Evolutionary conservation across 2,797 vertebrate species (phyloP).

Genomic region (Tapirus indicus): DNA sequence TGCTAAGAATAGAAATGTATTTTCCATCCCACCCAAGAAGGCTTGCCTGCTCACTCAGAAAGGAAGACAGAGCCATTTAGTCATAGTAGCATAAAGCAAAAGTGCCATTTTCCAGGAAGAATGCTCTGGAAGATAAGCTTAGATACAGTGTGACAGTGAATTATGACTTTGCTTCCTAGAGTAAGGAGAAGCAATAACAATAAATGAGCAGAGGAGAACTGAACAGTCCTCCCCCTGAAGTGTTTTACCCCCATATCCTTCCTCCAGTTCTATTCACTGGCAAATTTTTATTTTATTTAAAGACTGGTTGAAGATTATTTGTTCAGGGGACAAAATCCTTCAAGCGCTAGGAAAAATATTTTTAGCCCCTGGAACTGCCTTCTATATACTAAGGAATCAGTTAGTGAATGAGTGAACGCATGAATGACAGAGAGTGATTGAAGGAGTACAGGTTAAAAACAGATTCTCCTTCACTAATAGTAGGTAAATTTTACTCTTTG

Average conservation of each 20-base stretch:
- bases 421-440: background rate
- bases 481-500: background rate
- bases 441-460: background rate
- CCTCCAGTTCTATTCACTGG: background rate
- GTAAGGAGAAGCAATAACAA: background rate
- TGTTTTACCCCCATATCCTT: background rate
- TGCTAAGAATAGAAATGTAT: constrained; percentile 69
- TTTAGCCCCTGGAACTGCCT: background rate
- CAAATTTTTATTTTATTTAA: constrained; percentile 49
- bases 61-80: constrained; percentile 40
- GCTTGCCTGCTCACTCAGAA: constrained; percentile 20
- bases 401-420: background rate
- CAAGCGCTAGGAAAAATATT: background rate
- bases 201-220: background rate
- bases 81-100: background rate
- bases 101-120: constrained; percentile 45
- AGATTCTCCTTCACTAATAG: background rate
- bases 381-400: background rate
- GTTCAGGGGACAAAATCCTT: constrained; percentile 48
- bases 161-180: constrained; percentile 20
- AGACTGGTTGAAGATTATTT: constrained; percentile 41
- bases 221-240: background rate
- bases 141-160: background rate
- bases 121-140: constrained; percentile 25
- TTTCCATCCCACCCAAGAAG: constrained; percentile 73